These are phyloP conservation scores for Siderastrea radians DNA, from an alignment of 92 coral and sea anemone genomes.

Conservation along the genomic window DNA sequence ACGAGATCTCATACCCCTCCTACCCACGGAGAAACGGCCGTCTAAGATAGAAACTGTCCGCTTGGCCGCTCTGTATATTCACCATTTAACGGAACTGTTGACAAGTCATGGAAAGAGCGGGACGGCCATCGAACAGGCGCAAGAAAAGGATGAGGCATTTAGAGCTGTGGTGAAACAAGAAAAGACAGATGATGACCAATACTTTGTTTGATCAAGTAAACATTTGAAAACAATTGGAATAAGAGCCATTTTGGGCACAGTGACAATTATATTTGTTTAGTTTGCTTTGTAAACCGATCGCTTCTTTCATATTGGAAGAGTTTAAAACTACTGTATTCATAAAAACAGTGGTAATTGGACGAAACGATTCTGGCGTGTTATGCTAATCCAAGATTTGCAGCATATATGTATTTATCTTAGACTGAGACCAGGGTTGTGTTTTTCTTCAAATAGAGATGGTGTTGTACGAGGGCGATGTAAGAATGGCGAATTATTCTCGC, in stretches of 20 bases:
- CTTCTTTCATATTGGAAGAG: not conserved
- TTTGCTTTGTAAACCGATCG: too few species aligned
- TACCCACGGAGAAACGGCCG: slow-evolving; percentile 75
- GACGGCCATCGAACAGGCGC: not conserved
- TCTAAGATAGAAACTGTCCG: slow-evolving; percentile 79
- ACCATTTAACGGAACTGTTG: slow-evolving; percentile 69
- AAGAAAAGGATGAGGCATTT: not conserved
- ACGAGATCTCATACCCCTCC: slow-evolving; percentile 64
- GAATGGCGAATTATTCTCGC: too few species aligned
- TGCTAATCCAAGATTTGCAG: too few species aligned
- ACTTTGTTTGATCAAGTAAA: not conserved
- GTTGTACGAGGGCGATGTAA: too few species aligned
- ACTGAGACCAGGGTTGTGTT: too few species aligned
- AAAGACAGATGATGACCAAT: not conserved
- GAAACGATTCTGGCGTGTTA: not conserved
- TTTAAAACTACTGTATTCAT: not conserved
- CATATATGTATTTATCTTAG: too few species aligned
- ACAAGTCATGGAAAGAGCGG: slow-evolving; percentile 38
- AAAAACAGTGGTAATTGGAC: not conserved
- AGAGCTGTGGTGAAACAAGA: not conserved
- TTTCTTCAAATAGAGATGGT: too few species aligned
- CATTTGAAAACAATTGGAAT: not conserved
- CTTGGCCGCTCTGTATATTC: slow-evolving; percentile 71
- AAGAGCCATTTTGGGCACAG: too few species aligned
- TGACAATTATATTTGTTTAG: too few species aligned